These are phyloP conservation scores for Nannoperca obscura DNA, from an alignment of 2,797 vertebrate species.

Conservation along the genomic window DNA sequence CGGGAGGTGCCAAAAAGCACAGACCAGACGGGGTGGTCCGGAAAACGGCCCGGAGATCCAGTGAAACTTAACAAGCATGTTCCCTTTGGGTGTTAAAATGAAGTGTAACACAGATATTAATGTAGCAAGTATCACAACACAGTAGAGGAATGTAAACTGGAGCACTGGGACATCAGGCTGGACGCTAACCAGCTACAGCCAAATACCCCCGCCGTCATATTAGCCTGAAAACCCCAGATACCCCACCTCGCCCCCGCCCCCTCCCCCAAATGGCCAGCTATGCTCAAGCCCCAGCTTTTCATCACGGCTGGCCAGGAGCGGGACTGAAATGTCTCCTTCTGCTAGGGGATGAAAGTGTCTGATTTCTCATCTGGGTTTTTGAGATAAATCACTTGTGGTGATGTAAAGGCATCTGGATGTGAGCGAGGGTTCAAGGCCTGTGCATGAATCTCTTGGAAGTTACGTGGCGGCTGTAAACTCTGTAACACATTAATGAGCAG, in stretches of 20 bases:
- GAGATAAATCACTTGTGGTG: slow-evolving; percentile 58
- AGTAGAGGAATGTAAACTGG: slow-evolving; percentile 80
- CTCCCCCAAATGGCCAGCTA: slow-evolving; percentile 18
- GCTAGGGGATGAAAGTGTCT: slow-evolving; percentile 47
- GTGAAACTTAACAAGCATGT: slow-evolving; percentile 83
- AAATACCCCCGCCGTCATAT: slow-evolving; percentile 53
- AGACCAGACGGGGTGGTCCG: slow-evolving; percentile 78
- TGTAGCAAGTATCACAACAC: slow-evolving; percentile 83
- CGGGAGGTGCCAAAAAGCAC: slow-evolving; percentile 73
- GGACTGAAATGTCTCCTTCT: slow-evolving; percentile 39
- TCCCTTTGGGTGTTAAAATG: slow-evolving; percentile 79
- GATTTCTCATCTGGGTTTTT: slow-evolving; percentile 55
- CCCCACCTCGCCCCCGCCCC: background rate
- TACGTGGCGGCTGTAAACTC: slow-evolving; percentile 16
- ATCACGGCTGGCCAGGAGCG: slow-evolving; percentile 39
- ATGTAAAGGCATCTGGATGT: slow-evolving; percentile 37
- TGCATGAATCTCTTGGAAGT: background rate
- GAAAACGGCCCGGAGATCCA: slow-evolving; percentile 72
- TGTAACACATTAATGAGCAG: slow-evolving; percentile 9
- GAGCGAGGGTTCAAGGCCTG: slow-evolving; percentile 25
- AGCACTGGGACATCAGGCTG: slow-evolving; percentile 73
- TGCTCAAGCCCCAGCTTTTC: slow-evolving; percentile 48
- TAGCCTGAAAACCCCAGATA: slow-evolving; percentile 5
- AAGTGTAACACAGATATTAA: slow-evolving; percentile 82
- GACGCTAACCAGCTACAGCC: slow-evolving; percentile 70